Conservation (phyloP, 2,113 vertebrate species). For the Alethe castanea region DNA sequence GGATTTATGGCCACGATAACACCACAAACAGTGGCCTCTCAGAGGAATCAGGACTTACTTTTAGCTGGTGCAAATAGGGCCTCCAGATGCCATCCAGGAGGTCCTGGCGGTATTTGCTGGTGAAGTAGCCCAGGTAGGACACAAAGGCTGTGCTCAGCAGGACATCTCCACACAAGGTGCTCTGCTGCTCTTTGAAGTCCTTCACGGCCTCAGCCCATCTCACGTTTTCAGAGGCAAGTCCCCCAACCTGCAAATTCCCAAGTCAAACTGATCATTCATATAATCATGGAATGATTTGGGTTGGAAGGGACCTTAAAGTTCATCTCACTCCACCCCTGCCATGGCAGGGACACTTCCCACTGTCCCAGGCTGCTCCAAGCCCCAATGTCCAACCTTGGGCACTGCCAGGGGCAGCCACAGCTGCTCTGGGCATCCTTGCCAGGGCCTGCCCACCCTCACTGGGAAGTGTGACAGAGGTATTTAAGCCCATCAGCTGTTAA, state of each 20-base stretch:
- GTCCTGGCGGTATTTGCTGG: constrained; percentile 84
- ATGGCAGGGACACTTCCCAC: background rate
- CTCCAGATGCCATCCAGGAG: constrained; percentile 87
- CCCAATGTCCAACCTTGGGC: background rate
- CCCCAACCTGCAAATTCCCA: constrained; percentile 81
- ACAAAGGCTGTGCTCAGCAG: constrained; percentile 88
- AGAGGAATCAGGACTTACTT: constrained; percentile 64
- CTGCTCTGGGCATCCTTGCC: background rate
- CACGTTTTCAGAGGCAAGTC: constrained; percentile 88
- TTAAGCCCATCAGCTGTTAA: background rate
- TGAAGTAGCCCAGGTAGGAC: constrained; percentile 96
- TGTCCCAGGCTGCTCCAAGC: background rate
- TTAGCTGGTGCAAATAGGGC: constrained; percentile 83
- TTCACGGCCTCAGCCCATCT: constrained; percentile 89
- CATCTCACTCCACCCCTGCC: background rate
- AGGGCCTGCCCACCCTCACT: fast-evolving
- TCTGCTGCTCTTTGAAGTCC: constrained; percentile 82
- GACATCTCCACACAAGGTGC: constrained; percentile 89
- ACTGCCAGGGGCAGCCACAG: background rate
- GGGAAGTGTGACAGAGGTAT: background rate
- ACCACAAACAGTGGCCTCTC: background rate
- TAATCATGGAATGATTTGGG: background rate
- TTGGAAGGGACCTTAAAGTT: background rate
- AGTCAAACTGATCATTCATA: background rate
- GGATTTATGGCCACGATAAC: background rate